These are phyloP conservation scores for Bugula neritina DNA, from an alignment of 2,888 invertebrate genomes.

Conservation along the genomic window DNA sequence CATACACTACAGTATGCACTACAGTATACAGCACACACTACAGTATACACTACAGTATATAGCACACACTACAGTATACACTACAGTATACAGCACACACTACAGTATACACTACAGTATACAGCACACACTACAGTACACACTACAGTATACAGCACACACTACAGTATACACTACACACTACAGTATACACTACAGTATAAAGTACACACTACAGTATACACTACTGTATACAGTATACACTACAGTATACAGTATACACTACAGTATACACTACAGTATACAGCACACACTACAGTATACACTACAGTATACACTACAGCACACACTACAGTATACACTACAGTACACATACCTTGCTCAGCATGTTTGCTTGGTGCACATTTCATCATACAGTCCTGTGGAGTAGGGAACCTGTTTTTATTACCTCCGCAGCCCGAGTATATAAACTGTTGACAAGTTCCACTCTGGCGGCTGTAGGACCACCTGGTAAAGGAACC, in stretches of 20 bases:
- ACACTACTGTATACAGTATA: too few species aligned
- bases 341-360: neutral
- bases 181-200: neutral
- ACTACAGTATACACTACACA: conserved; percentile 61
- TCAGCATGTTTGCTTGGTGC: neutral
- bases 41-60: neutral
- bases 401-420: conserved; percentile 29
- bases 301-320: neutral
- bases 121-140: neutral
- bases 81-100: neutral
- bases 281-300: neutral
- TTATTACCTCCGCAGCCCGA: conserved; percentile 30
- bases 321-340: neutral
- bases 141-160: conserved; percentile 36
- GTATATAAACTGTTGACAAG: conserved; percentile 31
- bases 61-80: neutral
- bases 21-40: neutral
- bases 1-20: neutral
- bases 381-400: conserved; percentile 24
- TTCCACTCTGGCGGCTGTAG: conserved; percentile 31
- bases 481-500: conserved; percentile 32
- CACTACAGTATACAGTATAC: neutral
- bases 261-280: conserved; percentile 1
- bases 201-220: too few species aligned
- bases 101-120: neutral